Evolutionary conservation across 2,797 vertebrate species (phyloP).

Genomic region (Protosalanx chinensis): DNA sequence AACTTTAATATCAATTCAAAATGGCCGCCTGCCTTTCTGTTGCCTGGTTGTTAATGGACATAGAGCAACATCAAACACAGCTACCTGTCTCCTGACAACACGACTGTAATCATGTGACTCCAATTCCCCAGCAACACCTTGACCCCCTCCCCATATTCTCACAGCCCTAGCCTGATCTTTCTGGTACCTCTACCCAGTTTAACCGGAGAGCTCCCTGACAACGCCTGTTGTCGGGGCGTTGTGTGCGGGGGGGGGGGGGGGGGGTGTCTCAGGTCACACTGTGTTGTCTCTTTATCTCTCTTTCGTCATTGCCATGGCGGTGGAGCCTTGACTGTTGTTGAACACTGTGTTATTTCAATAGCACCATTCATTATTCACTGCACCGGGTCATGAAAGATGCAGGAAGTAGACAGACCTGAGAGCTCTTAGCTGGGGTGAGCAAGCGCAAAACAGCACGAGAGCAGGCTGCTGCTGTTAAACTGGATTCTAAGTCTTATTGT

Average conservation of each 20-base stretch:
- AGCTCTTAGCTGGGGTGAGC: constrained; percentile 13
- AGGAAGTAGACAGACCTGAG: constrained; percentile 60
- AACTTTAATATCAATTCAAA: constrained; percentile 44
- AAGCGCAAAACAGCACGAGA: neutral
- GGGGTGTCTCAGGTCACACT: neutral
- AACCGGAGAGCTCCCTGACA: constrained; percentile 23
- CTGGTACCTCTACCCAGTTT: constrained; percentile 12
- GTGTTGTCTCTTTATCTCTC: neutral
- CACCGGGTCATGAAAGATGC: constrained; percentile 60
- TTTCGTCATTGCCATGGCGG: constrained; percentile 35
- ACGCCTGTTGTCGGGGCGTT: constrained; percentile 8
- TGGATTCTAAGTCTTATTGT: neutral
- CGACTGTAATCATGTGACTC: neutral
- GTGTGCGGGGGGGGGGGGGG: constrained; percentile 13
- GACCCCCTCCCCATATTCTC: constrained; percentile 33
- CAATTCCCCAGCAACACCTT: neutral
- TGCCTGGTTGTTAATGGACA: neutral
- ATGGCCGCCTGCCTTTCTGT: constrained; percentile 8
- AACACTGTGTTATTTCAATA: constrained; percentile 67
- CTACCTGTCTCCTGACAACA: neutral
- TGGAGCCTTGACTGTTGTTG: constrained; percentile 51
- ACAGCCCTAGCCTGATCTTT: constrained; percentile 7
- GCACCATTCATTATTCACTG: constrained; percentile 68
- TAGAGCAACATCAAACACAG: constrained; percentile 17
- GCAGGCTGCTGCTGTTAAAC: neutral